Conservation (phyloP, 2,113 vertebrate genomes). For the Zosterops lateralis region DNA sequence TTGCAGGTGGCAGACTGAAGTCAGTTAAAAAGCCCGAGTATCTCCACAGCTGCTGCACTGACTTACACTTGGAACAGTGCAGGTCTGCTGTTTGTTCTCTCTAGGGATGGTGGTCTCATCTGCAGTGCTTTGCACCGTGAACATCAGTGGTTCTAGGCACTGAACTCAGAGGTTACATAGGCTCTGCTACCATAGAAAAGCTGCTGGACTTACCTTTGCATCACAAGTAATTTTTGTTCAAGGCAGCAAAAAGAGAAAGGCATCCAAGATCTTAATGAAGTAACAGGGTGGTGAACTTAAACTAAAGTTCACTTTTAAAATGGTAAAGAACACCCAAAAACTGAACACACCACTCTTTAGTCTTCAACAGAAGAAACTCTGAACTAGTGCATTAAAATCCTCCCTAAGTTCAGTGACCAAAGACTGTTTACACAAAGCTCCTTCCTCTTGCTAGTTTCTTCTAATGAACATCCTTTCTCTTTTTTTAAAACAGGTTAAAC, state of each 20-base stretch:
- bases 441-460: not conserved
- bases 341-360: accelerated
- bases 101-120: too few species aligned
- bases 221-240: not conserved
- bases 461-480: not conserved
- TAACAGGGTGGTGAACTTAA: not conserved
- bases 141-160: accelerated
- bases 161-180: accelerated
- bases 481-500: constrained; percentile 83
- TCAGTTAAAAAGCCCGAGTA: not conserved
- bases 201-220: not conserved
- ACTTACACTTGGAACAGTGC: not conserved
- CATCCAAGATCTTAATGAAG: not conserved
- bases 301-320: not conserved
- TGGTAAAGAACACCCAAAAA: not conserved
- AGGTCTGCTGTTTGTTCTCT: accelerated
- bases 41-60: not conserved
- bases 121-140: not conserved
- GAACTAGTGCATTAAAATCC: not conserved
- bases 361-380: not conserved
- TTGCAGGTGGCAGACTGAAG: not conserved
- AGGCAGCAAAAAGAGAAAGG: not conserved
- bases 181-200: not conserved
- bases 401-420: not conserved
- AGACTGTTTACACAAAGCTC: not conserved